Evolutionary conservation across 2,797 vertebrate species (phyloP).

Genomic region (Sebastolobus altivelis): DNA sequence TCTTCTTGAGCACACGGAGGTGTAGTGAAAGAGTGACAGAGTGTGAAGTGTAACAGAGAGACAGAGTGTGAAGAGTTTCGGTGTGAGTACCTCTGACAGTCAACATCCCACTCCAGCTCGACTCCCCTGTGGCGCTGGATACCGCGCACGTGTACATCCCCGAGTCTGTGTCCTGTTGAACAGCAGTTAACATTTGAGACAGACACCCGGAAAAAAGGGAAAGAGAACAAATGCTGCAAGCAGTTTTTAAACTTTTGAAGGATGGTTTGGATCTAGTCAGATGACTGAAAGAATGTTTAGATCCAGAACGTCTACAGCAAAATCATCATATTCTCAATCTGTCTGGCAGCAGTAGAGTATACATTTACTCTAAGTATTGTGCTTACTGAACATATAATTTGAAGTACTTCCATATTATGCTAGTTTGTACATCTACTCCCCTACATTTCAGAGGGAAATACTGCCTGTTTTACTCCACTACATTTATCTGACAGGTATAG

Average conservation of each 20-base stretch:
- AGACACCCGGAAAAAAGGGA: neutral
- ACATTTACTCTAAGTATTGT: neutral
- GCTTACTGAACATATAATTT: neutral
- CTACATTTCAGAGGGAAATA: conserved; percentile 1
- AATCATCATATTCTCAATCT: neutral
- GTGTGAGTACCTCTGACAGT: conserved; percentile 87
- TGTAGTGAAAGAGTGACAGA: conserved; percentile 43
- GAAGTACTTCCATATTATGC: neutral
- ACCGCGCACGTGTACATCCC: conserved; percentile 93
- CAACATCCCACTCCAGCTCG: conserved; percentile 89
- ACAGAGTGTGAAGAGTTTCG: conserved; percentile 39
- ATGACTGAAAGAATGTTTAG: neutral
- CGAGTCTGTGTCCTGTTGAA: conserved; percentile 88
- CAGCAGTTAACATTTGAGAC: conserved; percentile 45
- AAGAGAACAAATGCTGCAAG: conserved; percentile 15
- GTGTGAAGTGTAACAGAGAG: conserved; percentile 63
- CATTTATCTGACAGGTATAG: neutral
- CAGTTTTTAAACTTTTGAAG: neutral
- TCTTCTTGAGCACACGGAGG: conserved; percentile 15
- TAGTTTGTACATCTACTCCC: neutral
- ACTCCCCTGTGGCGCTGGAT: conserved; percentile 88
- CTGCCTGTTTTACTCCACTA: neutral
- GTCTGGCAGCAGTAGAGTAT: neutral
- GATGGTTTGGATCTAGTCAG: neutral
- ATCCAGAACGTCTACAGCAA: neutral